Evolutionary conservation across 2,888 invertebrate species (phyloP).

Genomic region (Ptilodon capucinus): DNA sequence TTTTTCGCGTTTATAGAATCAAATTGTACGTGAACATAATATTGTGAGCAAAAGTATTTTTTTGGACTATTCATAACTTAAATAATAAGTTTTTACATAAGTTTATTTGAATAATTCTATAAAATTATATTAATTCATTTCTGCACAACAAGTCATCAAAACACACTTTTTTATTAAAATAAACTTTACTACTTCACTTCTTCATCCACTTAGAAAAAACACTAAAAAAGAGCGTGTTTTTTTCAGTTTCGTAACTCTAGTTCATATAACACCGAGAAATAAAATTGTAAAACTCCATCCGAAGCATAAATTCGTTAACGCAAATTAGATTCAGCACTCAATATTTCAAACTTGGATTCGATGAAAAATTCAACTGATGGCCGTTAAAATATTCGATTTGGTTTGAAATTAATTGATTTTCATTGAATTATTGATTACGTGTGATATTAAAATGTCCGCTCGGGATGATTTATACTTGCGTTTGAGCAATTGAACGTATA

Average conservation of each 20-base stretch:
- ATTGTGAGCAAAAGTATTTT: too few species aligned
- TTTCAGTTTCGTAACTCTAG: too few species aligned
- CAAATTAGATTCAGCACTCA: conserved; percentile 50
- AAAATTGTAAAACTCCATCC: conserved; percentile 14
- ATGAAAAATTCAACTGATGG: conserved; percentile 44
- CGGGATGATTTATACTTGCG: background rate
- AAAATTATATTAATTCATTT: too few species aligned
- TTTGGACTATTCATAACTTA: too few species aligned
- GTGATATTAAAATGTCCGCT: conserved; percentile 3
- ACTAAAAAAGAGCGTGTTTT: too few species aligned
- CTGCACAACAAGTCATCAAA: too few species aligned
- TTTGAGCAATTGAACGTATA: background rate
- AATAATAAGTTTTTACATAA: too few species aligned
- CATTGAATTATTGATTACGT: conserved; percentile 25
- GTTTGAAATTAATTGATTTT: conserved; percentile 39
- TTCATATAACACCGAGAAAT: conserved; percentile 13
- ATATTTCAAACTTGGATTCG: conserved; percentile 51
- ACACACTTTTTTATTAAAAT: too few species aligned
- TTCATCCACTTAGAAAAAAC: too few species aligned
- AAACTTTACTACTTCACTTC: too few species aligned
- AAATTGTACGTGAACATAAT: background rate
- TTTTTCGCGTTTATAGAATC: background rate
- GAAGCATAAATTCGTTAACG: conserved; percentile 31
- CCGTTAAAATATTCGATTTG: conserved; percentile 35
- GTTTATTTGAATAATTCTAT: too few species aligned